Evolutionary conservation across 35 echinoderm and acorn worm genomes (phyloP).

Genomic region (Heliocidaris erythrogramma): DNA sequence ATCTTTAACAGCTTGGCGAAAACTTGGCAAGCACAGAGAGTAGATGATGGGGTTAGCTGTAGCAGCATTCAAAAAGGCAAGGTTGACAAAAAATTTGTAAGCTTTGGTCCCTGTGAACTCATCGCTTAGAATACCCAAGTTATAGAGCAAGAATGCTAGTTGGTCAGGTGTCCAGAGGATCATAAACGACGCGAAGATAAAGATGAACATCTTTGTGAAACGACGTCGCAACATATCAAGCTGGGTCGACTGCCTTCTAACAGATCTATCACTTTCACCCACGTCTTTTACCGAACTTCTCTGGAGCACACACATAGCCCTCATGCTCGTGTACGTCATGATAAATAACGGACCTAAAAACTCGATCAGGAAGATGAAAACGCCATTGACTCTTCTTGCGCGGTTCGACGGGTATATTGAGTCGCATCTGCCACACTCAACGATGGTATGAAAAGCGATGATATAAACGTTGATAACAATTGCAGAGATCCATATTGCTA

Average conservation of each 20-base stretch:
- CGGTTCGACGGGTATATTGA: background rate
- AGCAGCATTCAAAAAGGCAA: background rate
- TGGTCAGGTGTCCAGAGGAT: slow-evolving; percentile 26
- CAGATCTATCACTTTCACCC: background rate
- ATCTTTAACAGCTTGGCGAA: slow-evolving; percentile 14
- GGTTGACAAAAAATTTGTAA: background rate
- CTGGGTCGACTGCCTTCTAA: background rate
- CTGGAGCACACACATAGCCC: background rate
- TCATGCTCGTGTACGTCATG: slow-evolving; percentile 4
- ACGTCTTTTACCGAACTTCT: background rate
- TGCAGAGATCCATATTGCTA: background rate
- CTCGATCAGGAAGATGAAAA: slow-evolving; percentile 26
- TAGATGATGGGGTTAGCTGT: slow-evolving; percentile 2
- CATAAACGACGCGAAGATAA: slow-evolving; percentile 1
- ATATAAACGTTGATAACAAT: background rate
- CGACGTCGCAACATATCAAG: background rate
- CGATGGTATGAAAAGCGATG: background rate
- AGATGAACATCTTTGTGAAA: background rate
- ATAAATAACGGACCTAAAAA: slow-evolving; percentile 27
- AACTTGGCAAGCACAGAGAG: background rate
- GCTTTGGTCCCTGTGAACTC: background rate
- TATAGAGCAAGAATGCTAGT: slow-evolving; percentile 1
- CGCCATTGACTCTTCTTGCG: slow-evolving; percentile 5
- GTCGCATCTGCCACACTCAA: slow-evolving; percentile 16
- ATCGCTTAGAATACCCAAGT: background rate